Percentiles rank a stretch among this genome's conserved stretches.
phyloP scores from a whole-genome alignment of 1,140 invertebrate genomes.

The Branchinecta lynchi region DNA sequence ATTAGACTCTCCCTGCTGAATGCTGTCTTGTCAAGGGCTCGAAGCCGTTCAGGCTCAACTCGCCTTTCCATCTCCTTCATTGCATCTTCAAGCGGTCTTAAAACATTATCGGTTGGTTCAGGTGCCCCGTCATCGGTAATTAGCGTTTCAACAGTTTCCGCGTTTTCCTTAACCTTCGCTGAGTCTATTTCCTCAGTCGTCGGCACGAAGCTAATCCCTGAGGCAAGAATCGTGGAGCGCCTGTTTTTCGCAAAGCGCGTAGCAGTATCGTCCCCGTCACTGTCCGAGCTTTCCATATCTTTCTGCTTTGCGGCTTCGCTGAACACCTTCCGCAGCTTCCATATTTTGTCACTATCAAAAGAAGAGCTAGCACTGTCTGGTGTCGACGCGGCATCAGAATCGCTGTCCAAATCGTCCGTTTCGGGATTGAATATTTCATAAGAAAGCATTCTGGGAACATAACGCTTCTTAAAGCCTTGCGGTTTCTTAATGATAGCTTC shows the following conservation, averaged over 20 bases:
- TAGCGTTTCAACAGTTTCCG: not conserved
- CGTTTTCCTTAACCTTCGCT: not conserved
- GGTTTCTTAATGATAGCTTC: not conserved
- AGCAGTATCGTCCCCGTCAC: not conserved
- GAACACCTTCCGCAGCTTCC: not conserved
- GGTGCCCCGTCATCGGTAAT: not conserved
- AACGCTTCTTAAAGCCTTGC: conserved; percentile 17
- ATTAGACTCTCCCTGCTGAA: not conserved
- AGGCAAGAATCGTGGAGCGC: not conserved
- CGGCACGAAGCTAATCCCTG: not conserved
- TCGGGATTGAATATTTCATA: conserved; percentile 76
- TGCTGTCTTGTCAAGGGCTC: not conserved
- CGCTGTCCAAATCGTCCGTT: conserved; percentile 73
- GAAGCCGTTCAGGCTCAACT: not conserved
- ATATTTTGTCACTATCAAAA: not conserved
- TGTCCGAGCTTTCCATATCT: conserved; percentile 8
- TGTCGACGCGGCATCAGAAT: conserved; percentile 48
- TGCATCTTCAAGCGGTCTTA: not conserved
- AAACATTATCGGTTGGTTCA: not conserved
- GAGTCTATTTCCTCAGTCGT: not conserved
- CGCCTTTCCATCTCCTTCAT: not conserved
- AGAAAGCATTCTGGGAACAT: conserved; percentile 51
- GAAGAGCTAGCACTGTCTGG: not conserved
- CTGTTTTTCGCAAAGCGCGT: not conserved
- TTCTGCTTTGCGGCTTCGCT: not conserved